Conservation (phyloP, 2,113 vertebrate species). For the Peromyscus polionotus region DNA sequence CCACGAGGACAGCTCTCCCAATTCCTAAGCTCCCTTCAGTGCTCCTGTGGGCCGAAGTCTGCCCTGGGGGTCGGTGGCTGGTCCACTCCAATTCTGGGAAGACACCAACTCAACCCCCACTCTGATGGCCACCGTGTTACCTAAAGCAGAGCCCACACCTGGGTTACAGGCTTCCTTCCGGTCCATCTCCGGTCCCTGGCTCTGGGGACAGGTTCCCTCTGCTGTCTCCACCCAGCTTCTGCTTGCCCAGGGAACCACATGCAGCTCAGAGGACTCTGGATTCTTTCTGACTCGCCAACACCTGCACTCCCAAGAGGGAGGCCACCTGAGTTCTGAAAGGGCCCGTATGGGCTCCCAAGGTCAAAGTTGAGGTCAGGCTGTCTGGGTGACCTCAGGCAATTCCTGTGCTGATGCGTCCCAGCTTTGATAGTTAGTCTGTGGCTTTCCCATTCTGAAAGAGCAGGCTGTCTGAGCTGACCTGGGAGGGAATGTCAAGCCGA, state of each 20-base stretch:
- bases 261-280: background rate
- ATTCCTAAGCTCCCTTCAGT: background rate
- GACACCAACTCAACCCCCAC: background rate
- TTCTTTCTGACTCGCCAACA: background rate
- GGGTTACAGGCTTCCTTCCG: background rate
- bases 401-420: background rate
- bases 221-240: background rate
- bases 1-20: rapidly evolving
- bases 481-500: background rate
- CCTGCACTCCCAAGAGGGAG: background rate
- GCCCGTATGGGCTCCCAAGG: no score
- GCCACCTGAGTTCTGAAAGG: background rate
- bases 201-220: no score
- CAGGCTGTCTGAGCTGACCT: background rate
- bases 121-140: background rate
- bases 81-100: background rate
- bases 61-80: background rate
- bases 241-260: background rate
- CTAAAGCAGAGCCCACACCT: background rate
- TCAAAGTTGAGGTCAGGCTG: background rate
- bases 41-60: background rate
- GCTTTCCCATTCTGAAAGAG: background rate
- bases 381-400: background rate
- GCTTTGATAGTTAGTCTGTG: background rate
- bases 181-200: background rate